phyloP scores from a whole-genome alignment of 2,888 invertebrate species.

The Empis stercorea region DNA sequence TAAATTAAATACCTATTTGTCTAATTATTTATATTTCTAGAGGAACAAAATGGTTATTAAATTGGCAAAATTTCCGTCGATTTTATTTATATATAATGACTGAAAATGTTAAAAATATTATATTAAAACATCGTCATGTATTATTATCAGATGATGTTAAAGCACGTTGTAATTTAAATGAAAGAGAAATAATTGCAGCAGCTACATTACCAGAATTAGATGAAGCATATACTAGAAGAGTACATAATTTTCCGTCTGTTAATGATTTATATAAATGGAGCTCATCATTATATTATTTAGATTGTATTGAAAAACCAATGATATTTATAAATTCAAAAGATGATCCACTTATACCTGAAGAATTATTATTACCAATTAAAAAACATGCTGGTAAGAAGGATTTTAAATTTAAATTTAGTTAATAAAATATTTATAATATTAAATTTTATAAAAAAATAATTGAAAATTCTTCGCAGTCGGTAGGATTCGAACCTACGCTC shows the following conservation, averaged over 20 bases:
- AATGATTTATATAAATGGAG: conserved; percentile 74
- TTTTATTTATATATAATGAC: conserved; percentile 89
- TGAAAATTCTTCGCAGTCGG: conserved; percentile 18
- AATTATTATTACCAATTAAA: conserved; percentile 57
- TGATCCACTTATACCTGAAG: conserved; percentile 81
- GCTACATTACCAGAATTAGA: conserved; percentile 81
- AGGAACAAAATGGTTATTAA: conserved; percentile 64
- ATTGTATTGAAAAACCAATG: conserved; percentile 71
- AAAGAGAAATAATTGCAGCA: conserved; percentile 70
- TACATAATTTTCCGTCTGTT: conserved; percentile 65
- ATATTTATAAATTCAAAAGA: conserved; percentile 83
- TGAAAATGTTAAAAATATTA: conserved; percentile 77
- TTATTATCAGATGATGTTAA: conserved; percentile 63
- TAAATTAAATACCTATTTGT: no score
- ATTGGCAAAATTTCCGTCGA: conserved; percentile 82
- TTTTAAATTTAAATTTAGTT: no score
- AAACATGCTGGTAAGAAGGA: conserved; percentile 61
- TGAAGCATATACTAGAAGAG: conserved; percentile 71
- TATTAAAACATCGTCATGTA: conserved; percentile 67
- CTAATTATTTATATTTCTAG: conserved; percentile 38
- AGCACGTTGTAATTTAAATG: conserved; percentile 53
- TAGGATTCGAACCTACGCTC: conserved; percentile 34
- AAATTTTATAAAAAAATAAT: no score
- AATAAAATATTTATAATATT: background rate
- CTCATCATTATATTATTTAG: conserved; percentile 67